Percentiles rank a stretch among this genome's conserved stretches.
Evolutionary conservation across 2,888 invertebrate species (phyloP).

Genomic region (Dasysyrphus albostriatus): DNA sequence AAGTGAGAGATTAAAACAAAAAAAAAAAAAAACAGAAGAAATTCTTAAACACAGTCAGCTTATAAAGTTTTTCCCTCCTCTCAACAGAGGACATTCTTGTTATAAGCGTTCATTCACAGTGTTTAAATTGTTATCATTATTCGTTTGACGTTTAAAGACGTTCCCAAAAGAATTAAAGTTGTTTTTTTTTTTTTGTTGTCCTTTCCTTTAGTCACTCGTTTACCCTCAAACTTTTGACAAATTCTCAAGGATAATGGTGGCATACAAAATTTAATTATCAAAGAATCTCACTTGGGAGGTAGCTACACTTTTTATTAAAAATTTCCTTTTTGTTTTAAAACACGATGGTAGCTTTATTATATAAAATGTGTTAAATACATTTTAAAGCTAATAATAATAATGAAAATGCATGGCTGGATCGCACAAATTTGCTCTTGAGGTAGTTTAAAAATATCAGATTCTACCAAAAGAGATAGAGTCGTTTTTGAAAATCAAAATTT

Average conservation of each 20-base stretch:
- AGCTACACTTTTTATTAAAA: neutral
- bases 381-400: too few relatives aligned
- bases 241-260: constrained; percentile 11
- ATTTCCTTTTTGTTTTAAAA: neutral
- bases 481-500: too few relatives aligned
- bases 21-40: neutral
- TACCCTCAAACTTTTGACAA: neutral
- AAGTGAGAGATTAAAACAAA: neutral
- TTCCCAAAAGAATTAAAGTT: constrained; percentile 22
- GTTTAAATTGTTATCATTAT: constrained; percentile 12
- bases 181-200: neutral
- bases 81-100: neutral
- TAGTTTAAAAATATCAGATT: too few relatives aligned
- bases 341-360: too few relatives aligned
- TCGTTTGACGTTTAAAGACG: constrained; percentile 11
- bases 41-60: neutral
- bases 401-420: too few relatives aligned
- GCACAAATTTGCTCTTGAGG: too few relatives aligned
- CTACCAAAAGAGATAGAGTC: too few relatives aligned
- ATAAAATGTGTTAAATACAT: too few relatives aligned
- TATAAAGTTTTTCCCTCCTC: constrained; percentile 1
- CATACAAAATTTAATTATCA: constrained; percentile 51
- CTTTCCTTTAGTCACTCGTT: neutral
- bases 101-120: neutral
- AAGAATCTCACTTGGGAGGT: neutral